phyloP scores from a whole-genome alignment of 2,888 invertebrate species.

The Xanthia icteritia region DNA sequence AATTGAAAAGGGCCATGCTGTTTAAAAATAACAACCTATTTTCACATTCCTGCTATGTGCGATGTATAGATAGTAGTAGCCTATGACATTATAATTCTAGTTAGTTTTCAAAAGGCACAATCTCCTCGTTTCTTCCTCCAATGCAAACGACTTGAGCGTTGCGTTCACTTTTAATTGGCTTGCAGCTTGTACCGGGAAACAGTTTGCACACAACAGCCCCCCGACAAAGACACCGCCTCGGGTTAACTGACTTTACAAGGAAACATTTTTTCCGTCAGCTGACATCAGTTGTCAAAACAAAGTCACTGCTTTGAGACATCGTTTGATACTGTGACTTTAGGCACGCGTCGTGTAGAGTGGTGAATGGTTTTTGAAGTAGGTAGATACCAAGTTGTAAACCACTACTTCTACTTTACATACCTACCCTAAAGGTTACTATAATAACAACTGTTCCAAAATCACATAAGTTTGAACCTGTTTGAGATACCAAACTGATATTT shows the following conservation, averaged over 20 bases:
- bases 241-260: background rate
- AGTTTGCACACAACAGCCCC: background rate
- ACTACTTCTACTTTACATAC: too few species aligned
- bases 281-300: constrained; percentile 3
- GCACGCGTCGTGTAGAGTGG: background rate
- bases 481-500: background rate
- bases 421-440: too few species aligned
- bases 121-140: background rate
- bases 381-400: background rate
- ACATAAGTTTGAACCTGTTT: background rate
- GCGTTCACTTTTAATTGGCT: constrained; percentile 34
- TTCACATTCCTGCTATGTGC: background rate
- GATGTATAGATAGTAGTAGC: background rate
- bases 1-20: background rate
- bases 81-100: background rate
- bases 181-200: constrained; percentile 3
- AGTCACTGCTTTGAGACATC: background rate
- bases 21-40: background rate
- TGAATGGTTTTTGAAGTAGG: background rate
- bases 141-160: constrained; percentile 11
- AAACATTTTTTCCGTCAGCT: constrained; percentile 1
- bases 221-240: constrained; percentile 9
- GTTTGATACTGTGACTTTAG: background rate
- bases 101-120: constrained; percentile 15
- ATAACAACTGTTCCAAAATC: background rate